A percentile compares a stretch with the other conserved stretches of the same genome.
Evolutionary conservation across 2,113 vertebrate genomes (phyloP).

Genomic region (Myocastor coypus): DNA sequence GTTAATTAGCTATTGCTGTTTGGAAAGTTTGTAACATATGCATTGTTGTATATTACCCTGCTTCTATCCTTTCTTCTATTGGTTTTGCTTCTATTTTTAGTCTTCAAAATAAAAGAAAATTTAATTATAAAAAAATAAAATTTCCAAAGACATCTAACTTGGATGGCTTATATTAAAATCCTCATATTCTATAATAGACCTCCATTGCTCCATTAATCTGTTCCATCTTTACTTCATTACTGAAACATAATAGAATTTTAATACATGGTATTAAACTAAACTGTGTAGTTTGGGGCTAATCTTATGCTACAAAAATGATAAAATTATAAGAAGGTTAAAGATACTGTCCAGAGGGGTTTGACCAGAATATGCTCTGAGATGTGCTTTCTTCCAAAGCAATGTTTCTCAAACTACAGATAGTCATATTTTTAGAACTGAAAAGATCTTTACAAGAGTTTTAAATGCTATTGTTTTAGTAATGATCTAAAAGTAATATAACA

Average conservation of each 20-base stretch:
- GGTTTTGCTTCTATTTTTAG: no score
- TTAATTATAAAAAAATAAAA: no score
- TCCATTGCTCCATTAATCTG: neutral
- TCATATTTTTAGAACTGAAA: constrained; percentile 28
- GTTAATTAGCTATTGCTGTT: no score
- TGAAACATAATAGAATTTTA: neutral
- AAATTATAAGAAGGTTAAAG: neutral
- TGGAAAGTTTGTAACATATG: no score
- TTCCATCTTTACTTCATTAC: neutral
- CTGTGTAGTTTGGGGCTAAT: neutral
- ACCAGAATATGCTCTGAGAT: neutral
- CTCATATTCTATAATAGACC: neutral
- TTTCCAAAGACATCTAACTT: neutral
- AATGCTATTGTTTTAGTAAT: neutral
- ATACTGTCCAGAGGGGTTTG: neutral
- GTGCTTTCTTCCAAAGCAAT: neutral
- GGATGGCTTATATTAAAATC: neutral
- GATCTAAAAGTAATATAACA: neutral
- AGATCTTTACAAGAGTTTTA: neutral
- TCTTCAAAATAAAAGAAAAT: no score
- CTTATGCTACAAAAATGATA: neutral
- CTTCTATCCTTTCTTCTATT: no score
- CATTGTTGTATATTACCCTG: no score
- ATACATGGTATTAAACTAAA: neutral
- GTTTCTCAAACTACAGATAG: neutral